Evolutionary conservation across 1,140 invertebrate species (phyloP), one percentile per base, ranked within the genome.

Genomic region (Drosophila tsacasi): DNA sequence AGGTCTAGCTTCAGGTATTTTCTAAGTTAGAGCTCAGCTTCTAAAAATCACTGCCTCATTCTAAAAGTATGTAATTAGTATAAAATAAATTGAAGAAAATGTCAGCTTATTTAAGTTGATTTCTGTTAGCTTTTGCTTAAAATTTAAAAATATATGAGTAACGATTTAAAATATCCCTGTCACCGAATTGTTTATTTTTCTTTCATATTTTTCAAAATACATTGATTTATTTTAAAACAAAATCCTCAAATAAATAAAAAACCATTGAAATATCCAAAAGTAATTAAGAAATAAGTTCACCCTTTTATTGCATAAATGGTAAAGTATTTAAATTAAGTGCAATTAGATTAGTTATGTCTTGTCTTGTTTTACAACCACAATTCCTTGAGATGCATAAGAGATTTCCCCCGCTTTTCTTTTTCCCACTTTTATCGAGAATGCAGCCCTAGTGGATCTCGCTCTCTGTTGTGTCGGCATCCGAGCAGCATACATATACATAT

Each of bases 391-490:
- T 5, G 19, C 32, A 9, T 37, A 37, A 23, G 13, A 39, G 3
- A 39, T 21, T 25, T 60, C 21, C 17, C 27, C 5, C 21, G 8
- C 6, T 52, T 50, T 19, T 19, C 30, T 32, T 17, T 17, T 15
- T 6, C 7, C n/a, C 15, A 10, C 15, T 37, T 69, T 58, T 69
- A 12, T 37, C 23, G n/a, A 30, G 40, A 15, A 57, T 37, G 39
- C 49, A 71, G 8, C 67, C 67, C 39, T 55, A 46, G 67, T 40
- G n/a, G 47, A 46, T 57, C 35, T 32, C 10, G 54, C 35, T 57
- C 35, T 59, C 67, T 64, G 68, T 47, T 64, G 49, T 79, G 54
- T 78, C 76, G 72, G 40, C 42, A 77, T 39, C 57, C 21, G 35
- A 32, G 59, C 50, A 40, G 57, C 44, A 61, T 60, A 62, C 77